These are phyloP conservation scores for Unio pictorum DNA, from an alignment of 2,888 invertebrate species.

Conservation along the genomic window DNA sequence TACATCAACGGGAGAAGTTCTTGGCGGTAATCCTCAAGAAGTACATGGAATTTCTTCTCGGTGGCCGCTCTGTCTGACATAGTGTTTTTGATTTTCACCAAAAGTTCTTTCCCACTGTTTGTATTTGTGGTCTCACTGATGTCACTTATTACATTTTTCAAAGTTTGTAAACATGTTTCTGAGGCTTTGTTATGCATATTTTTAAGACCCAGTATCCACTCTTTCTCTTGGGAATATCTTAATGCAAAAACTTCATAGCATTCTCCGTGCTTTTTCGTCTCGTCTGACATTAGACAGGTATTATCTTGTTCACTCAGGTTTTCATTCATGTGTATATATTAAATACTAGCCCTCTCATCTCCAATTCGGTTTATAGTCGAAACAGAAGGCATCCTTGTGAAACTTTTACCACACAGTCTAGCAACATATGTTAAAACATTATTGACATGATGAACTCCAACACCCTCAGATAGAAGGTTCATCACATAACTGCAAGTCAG, in stretches of 20 bases:
- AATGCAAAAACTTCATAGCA: constrained; percentile 18
- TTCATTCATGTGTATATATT: constrained; percentile 14
- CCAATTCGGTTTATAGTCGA: constrained; percentile 20
- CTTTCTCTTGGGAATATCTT: constrained; percentile 11
- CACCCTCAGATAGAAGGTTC: constrained; percentile 3
- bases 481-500: no score
- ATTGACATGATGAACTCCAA: constrained; percentile 21
- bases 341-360: constrained; percentile 14
- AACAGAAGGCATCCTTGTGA: constrained; percentile 11
- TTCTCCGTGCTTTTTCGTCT: constrained; percentile 17
- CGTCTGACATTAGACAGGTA: constrained; percentile 14
- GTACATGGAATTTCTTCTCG: constrained; percentile 14
- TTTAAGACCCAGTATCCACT: constrained; percentile 16
- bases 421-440: constrained; percentile 14
- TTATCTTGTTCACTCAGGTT: constrained; percentile 3
- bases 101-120: constrained; percentile 3
- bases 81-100: constrained; percentile 16
- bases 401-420: constrained; percentile 13
- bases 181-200: constrained; percentile 15
- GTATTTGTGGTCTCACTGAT: constrained; percentile 11
- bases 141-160: constrained; percentile 9
- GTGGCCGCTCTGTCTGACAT: constrained; percentile 25
- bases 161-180: constrained; percentile 7
- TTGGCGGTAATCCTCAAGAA: constrained; percentile 15
- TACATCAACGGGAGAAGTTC: constrained; percentile 11